Evolutionary conservation across 2,113 vertebrate species (phyloP), one percentile per base, ranked within the genome.

Genomic region (Perca schrenkii): DNA sequence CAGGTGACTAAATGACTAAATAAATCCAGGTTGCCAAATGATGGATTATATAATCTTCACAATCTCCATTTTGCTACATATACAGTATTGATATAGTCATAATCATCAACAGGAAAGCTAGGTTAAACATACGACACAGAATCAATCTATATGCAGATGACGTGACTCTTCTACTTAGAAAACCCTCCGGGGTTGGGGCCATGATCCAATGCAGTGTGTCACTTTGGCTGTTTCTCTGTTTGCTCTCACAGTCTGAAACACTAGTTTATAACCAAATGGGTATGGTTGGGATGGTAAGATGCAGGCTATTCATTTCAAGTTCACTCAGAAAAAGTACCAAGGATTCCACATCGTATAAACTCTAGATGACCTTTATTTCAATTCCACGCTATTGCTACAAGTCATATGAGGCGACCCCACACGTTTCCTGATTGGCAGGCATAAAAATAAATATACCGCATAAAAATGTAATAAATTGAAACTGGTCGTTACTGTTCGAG

Each of bases 81-180:
- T 36, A 40, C 8, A 8, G 36, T 40, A 8, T 8, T 40, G 36
- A 40, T 40, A 40, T 8, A 40, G 36, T 40, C 25, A 25, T 25
- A 17, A 47, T 15, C n/a, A 52, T 31, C 49, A 54, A 40, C 31
- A 54, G 50, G 4, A 17, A 46, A 40, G 36, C 54, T 60, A 40
- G 5, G 21, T 72, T 14, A 60, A 72, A 25, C 3, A 0, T 46
- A 72, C 25, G 16, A 50, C 4, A 49, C 22, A 28, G 21, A 72
- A 74, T 43, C 40, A n/a, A 11, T 49, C 53, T 3, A 50, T 77
- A 66, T 74, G 47, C 72, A 72, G 67, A 68, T 68, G 56, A 71
- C n/a, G 19, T 50, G 36, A 8, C 43, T n/a, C 8, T 11, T 49
- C 61, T 49, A 49, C 3, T 2, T 54, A 31, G 40, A 12, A 70